Percentiles rank a stretch among this genome's conserved stretches.
Evolutionary conservation across 1,140 invertebrate species (phyloP).

Genomic region (Aphidius ervi): DNA sequence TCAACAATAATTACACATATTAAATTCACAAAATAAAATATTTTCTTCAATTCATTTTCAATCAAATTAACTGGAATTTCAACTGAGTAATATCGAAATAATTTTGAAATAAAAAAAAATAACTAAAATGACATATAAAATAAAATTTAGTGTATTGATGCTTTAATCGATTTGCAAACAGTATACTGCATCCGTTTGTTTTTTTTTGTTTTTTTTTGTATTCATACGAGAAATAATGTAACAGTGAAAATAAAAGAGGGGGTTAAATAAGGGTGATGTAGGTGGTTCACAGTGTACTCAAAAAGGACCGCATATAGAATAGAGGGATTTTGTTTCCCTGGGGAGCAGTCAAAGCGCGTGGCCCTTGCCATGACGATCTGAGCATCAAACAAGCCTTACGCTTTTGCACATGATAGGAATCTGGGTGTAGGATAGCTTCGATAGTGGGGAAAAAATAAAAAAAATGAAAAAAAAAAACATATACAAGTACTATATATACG

Average conservation of each 20-base stretch:
- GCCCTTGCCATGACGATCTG: slow-evolving; percentile 47
- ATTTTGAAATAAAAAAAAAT: too few relatives aligned
- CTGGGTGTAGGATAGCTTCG: background rate
- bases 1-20: too few relatives aligned
- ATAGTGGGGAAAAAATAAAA: background rate
- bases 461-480: background rate
- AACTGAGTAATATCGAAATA: too few relatives aligned
- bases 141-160: slow-evolving; percentile 21
- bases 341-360: slow-evolving; percentile 52
- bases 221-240: slow-evolving; percentile 18
- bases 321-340: slow-evolving; percentile 50
- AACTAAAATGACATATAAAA: too few relatives aligned
- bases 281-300: too few relatives aligned
- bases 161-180: slow-evolving; percentile 47
- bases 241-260: slow-evolving; percentile 29
- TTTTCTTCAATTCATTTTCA: too few relatives aligned
- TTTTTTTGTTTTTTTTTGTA: slow-evolving; percentile 4
- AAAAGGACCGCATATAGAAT: slow-evolving; percentile 17
- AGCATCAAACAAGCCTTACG: slow-evolving; percentile 44
- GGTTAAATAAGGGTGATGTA: background rate
- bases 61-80: too few relatives aligned
- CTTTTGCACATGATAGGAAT: slow-evolving; percentile 3
- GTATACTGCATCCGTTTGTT: slow-evolving; percentile 24
- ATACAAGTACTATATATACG: slow-evolving; percentile 12
- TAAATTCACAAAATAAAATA: too few relatives aligned